A percentile compares a stretch with the other conserved stretches of the same genome.
Conservation (phyloP, 2,888 invertebrate genomes). For the Alsophila aescularia region DNA sequence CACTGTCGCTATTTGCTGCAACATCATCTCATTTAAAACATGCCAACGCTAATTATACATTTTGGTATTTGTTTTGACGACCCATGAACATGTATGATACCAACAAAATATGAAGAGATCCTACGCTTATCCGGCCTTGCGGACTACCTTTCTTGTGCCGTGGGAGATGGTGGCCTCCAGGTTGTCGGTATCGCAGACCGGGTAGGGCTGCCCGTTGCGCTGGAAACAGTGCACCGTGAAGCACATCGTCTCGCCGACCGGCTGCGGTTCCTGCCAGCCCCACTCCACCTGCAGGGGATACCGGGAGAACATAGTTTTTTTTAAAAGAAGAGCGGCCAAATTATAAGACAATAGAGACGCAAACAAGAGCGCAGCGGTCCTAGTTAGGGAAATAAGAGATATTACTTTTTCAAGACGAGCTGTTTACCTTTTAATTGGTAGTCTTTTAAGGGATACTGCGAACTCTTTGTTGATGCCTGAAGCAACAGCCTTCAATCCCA, state of each 20-base stretch:
- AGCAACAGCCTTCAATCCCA: too few species aligned
- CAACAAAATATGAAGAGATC: background rate
- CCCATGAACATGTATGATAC: background rate
- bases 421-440: too few species aligned
- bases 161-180: constrained; percentile 94
- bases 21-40: background rate
- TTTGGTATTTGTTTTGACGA: background rate
- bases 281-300: constrained; percentile 86
- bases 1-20: constrained; percentile 89
- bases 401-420: too few species aligned
- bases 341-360: background rate
- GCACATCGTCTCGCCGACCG: constrained; percentile 95
- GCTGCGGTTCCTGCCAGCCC: constrained; percentile 95
- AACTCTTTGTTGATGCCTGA: too few species aligned
- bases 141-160: constrained; percentile 89
- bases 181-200: constrained; percentile 96
- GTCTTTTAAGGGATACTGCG: too few species aligned
- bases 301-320: background rate
- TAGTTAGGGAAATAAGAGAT: too few species aligned
- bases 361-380: too few species aligned
- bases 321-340: background rate
- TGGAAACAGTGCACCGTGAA: constrained; percentile 96
- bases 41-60: background rate
- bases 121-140: background rate
- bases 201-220: constrained; percentile 97